phyloP scores from a whole-genome alignment of 2,113 vertebrate species.

The Oenanthe oenanthe region DNA sequence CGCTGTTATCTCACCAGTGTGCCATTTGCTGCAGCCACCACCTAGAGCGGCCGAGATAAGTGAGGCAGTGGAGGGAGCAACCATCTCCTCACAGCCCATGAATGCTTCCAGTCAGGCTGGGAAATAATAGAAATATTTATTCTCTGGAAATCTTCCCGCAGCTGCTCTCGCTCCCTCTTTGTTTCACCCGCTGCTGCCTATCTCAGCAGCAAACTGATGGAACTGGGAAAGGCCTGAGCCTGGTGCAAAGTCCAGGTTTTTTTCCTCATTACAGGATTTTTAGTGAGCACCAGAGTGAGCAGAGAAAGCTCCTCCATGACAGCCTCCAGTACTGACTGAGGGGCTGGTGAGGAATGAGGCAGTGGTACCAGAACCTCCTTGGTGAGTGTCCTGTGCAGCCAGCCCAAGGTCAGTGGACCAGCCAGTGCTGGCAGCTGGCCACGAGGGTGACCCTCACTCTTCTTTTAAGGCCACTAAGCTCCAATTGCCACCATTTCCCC shows the following conservation, averaged over 20 bases:
- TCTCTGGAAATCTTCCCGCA: slow-evolving; percentile 31
- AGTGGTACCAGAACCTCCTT: neutral
- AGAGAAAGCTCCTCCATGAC: neutral
- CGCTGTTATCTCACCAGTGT: neutral
- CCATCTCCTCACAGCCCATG: slow-evolving; percentile 25
- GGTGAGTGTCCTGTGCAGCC: neutral
- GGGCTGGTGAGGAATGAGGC: neutral
- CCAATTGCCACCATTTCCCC: neutral
- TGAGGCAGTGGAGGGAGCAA: slow-evolving; percentile 31
- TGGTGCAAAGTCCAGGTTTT: neutral
- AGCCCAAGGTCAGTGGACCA: fast-evolving
- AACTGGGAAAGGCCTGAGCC: neutral
- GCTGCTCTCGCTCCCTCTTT: slow-evolving; percentile 37
- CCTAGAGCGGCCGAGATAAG: slow-evolving; percentile 44
- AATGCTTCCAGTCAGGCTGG: slow-evolving; percentile 51
- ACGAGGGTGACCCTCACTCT: fast-evolving
- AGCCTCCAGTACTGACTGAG: neutral
- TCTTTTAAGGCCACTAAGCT: neutral
- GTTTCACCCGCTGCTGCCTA: neutral
- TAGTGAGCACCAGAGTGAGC: neutral
- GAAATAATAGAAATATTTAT: slow-evolving; percentile 67
- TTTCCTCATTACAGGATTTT: neutral
- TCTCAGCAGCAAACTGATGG: neutral
- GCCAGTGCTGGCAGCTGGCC: neutral
- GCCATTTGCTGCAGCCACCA: slow-evolving; percentile 36